A percentile compares a stretch with the other conserved stretches of the same genome.
phyloP scores from a whole-genome alignment of 2,113 vertebrate genomes.

The Polypterus bichir region DNA sequence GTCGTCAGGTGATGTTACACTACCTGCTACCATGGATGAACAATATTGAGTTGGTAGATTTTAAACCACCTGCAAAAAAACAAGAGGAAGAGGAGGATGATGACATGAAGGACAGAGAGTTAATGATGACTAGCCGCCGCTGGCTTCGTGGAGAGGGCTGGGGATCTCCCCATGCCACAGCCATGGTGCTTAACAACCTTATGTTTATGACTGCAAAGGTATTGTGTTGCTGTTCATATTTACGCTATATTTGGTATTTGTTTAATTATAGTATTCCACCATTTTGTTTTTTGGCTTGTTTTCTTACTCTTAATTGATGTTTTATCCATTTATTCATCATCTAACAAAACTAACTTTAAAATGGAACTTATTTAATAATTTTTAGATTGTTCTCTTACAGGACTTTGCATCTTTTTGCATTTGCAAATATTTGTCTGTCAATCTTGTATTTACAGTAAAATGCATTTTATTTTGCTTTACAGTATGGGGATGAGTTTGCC shows the following conservation, averaged over 20 bases:
- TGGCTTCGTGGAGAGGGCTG: slow-evolving; percentile 93
- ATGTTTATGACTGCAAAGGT: slow-evolving; percentile 99
- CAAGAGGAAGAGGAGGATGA: slow-evolving; percentile 82
- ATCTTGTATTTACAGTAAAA: neutral
- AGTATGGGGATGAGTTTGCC: slow-evolving; percentile 96
- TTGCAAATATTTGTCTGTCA: neutral
- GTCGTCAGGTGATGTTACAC: slow-evolving; percentile 92
- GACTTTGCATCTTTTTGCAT: neutral
- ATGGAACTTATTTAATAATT: neutral
- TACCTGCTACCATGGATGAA: slow-evolving; percentile 97
- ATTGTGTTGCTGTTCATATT: slow-evolving; percentile 11
- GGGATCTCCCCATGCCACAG: slow-evolving; percentile 89
- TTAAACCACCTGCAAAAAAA: slow-evolving; percentile 62
- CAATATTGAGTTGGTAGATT: slow-evolving; percentile 88
- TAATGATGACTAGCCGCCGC: slow-evolving; percentile 90
- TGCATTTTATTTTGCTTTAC: slow-evolving; percentile 22
- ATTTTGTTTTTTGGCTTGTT: too few relatives aligned
- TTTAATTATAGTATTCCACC: too few relatives aligned
- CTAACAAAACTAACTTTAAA: too few relatives aligned
- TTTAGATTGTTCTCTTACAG: neutral
- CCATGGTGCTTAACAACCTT: slow-evolving; percentile 95
- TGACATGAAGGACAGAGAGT: slow-evolving; percentile 62
- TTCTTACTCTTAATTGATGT: too few relatives aligned
- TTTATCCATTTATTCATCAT: too few relatives aligned
- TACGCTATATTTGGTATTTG: too few relatives aligned